Conservation (phyloP, 2,113 vertebrate species). For the Triplophysa tibetana region DNA sequence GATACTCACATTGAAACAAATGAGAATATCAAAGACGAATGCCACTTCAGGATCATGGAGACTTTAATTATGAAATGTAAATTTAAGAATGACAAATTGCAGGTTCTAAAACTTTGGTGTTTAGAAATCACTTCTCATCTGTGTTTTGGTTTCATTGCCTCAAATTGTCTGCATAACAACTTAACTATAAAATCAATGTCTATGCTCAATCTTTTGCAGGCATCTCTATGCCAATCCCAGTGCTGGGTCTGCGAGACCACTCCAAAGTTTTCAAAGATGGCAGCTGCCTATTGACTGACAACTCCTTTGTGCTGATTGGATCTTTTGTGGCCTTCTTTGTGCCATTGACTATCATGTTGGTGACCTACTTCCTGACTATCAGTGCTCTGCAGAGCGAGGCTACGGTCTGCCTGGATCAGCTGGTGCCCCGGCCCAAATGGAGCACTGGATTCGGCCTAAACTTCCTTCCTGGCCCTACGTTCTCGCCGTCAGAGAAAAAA, state of each 20-base stretch:
- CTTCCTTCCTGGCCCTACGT: slow-evolving; percentile 83
- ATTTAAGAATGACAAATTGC: too few species aligned
- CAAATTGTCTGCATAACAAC: not conserved
- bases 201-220: slow-evolving; percentile 53
- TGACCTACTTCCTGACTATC: slow-evolving; percentile 95
- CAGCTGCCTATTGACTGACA: slow-evolving; percentile 86
- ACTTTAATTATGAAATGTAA: too few species aligned
- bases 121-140: not conserved
- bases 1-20: too few species aligned
- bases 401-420: slow-evolving; percentile 81
- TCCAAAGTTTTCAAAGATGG: slow-evolving; percentile 89
- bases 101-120: too few species aligned
- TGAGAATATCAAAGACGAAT: too few species aligned
- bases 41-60: too few species aligned
- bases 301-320: slow-evolving; percentile 88
- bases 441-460: slow-evolving; percentile 76
- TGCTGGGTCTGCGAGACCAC: slow-evolving; percentile 87
- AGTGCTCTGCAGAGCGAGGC: slow-evolving; percentile 89
- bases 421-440: slow-evolving; percentile 83
- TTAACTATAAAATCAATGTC: not conserved
- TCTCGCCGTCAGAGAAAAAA: slow-evolving; percentile 84
- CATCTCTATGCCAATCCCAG: slow-evolving; percentile 92
- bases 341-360: slow-evolving; percentile 92
- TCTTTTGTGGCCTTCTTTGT: slow-evolving; percentile 95
- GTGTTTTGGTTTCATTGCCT: not conserved